phyloP scores from a whole-genome alignment of 2,888 invertebrate genomes.

The Blastobasis adustella region DNA sequence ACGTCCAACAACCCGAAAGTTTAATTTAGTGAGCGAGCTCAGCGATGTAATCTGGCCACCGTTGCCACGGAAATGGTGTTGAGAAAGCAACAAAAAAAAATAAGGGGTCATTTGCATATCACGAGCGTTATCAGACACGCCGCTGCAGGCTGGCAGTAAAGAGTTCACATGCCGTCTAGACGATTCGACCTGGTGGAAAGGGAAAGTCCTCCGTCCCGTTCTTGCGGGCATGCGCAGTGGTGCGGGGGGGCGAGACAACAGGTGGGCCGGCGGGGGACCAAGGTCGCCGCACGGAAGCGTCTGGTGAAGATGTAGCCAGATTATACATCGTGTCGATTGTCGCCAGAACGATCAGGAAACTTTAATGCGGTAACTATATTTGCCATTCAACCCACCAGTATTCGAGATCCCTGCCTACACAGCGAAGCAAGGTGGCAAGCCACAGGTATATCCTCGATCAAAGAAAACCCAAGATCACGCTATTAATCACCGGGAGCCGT shows the following conservation, averaged over 20 bases:
- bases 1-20: no score
- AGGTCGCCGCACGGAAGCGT: constrained; percentile 71
- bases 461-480: no score
- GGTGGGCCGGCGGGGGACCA: constrained; percentile 50
- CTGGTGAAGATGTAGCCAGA: constrained; percentile 58
- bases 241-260: constrained; percentile 48
- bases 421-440: no score
- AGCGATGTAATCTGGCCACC: no score
- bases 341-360: no score
- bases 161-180: constrained; percentile 71
- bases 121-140: neutral
- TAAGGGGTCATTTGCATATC: constrained; percentile 1
- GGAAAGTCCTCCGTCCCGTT: constrained; percentile 40
- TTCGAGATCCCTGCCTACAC: no score
- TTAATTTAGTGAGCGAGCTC: no score
- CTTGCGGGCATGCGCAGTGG: constrained; percentile 63
- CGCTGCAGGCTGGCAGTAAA: constrained; percentile 35
- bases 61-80: no score
- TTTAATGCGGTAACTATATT: no score
- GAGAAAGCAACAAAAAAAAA: neutral
- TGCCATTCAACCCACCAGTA: no score
- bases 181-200: constrained; percentile 64
- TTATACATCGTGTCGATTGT: constrained; percentile 56
- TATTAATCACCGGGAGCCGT: no score
- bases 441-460: no score